Evolutionary conservation across 2,113 vertebrate species (phyloP).

Genomic region (Bungarus multicinctus): DNA sequence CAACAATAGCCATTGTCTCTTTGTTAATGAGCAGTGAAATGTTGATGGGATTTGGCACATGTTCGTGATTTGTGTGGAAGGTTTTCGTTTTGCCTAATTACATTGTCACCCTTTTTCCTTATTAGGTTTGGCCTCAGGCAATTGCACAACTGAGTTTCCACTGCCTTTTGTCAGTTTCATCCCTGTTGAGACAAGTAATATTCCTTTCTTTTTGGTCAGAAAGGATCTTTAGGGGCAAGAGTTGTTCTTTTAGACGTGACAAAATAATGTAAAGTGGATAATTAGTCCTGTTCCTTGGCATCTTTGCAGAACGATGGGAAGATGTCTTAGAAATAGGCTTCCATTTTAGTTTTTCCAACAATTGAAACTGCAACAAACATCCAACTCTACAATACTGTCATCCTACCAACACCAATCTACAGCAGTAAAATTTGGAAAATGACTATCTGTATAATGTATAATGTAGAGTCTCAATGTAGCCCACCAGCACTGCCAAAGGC

Average conservation of each 20-base stretch:
- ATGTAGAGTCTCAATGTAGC: not conserved
- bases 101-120: not conserved
- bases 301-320: not conserved
- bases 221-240: not conserved
- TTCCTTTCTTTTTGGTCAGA: not conserved
- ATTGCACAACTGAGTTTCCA: not conserved
- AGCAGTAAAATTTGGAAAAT: not conserved
- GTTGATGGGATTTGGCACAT: not conserved
- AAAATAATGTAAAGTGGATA: not conserved
- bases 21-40: not conserved
- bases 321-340: not conserved
- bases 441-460: not conserved
- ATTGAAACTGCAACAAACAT: not conserved
- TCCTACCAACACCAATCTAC: not conserved
- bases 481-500: not conserved
- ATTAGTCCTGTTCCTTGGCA: not conserved
- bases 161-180: not conserved
- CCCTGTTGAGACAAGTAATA: not conserved
- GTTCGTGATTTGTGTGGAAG: not conserved
- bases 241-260: not conserved
- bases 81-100: not conserved
- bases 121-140: not conserved
- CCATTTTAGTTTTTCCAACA: not conserved
- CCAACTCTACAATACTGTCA: not conserved
- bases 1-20: not conserved